A percentile compares a stretch with the other conserved stretches of the same genome.
phyloP scores from a whole-genome alignment of 2,113 vertebrate genomes.

The Psophia crepitans region DNA sequence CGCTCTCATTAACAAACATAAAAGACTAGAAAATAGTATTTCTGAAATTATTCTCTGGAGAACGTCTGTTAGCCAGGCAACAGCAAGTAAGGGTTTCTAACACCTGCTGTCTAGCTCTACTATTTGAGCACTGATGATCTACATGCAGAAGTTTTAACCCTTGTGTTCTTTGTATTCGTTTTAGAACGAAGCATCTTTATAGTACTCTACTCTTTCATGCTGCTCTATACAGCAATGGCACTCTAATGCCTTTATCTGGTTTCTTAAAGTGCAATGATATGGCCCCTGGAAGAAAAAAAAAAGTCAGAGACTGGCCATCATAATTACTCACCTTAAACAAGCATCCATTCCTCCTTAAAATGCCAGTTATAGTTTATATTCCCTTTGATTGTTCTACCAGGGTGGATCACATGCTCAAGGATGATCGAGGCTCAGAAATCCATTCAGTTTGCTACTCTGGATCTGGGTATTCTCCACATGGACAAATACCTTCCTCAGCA shows the following conservation, averaged over 20 bases:
- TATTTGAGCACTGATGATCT: not conserved
- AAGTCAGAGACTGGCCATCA: accelerated
- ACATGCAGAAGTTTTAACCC: not conserved
- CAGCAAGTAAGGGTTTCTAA: not conserved
- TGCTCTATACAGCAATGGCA: not conserved
- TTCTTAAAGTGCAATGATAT: not conserved
- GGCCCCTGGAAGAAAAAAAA: not conserved
- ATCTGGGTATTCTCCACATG: accelerated
- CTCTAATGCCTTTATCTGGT: not conserved
- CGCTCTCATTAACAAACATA: not conserved
- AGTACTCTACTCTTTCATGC: not conserved
- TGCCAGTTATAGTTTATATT: not conserved
- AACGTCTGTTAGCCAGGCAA: not conserved
- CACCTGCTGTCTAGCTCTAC: not conserved
- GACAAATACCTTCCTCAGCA: not conserved
- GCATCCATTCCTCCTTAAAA: not conserved
- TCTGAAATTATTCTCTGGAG: not conserved
- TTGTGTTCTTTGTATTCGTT: not conserved
- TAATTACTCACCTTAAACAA: not conserved
- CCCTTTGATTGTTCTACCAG: not conserved
- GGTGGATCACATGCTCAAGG: no score
- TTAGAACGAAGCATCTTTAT: not conserved
- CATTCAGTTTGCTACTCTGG: not conserved
- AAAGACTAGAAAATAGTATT: not conserved
- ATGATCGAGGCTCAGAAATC: not conserved